Conservation (phyloP, 2,113 vertebrate genomes). For the Aleadryas rufinucha region DNA sequence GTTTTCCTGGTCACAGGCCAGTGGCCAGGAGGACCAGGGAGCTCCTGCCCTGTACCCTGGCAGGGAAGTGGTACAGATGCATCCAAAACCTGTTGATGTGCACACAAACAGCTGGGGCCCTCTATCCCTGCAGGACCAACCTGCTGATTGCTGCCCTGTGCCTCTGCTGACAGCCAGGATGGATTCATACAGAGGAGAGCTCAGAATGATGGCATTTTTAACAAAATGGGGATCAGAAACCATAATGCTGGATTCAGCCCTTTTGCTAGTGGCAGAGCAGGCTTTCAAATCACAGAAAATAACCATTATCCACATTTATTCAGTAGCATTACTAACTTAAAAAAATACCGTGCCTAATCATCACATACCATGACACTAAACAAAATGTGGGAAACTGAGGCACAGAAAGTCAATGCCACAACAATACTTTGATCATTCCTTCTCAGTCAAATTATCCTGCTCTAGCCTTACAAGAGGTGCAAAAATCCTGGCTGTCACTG, state of each 20-base stretch:
- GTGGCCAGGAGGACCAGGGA: not conserved
- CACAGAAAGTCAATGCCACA: not conserved
- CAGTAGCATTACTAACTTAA: not conserved
- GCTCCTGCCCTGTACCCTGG: not conserved
- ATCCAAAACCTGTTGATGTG: not conserved
- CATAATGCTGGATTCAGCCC: not conserved
- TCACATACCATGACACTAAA: not conserved
- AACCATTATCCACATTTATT: not conserved
- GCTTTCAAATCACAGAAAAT: not conserved
- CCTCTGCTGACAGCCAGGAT: not conserved
- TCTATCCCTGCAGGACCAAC: not conserved
- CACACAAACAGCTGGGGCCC: not conserved
- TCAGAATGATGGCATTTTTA: not conserved
- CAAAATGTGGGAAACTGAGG: not conserved
- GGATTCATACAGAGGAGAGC: not conserved
- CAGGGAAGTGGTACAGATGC: not conserved
- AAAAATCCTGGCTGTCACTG: not conserved
- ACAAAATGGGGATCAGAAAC: not conserved
- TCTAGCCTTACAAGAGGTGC: not conserved
- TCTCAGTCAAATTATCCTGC: not conserved
- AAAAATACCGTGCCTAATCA: not conserved
- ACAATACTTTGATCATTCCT: not conserved
- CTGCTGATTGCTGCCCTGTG: not conserved
- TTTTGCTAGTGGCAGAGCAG: not conserved
- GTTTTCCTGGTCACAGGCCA: not conserved